Evolutionary conservation across 2,797 vertebrate species (phyloP), one percentile per base, ranked within the genome.

Genomic region (Catharus ustulatus): DNA sequence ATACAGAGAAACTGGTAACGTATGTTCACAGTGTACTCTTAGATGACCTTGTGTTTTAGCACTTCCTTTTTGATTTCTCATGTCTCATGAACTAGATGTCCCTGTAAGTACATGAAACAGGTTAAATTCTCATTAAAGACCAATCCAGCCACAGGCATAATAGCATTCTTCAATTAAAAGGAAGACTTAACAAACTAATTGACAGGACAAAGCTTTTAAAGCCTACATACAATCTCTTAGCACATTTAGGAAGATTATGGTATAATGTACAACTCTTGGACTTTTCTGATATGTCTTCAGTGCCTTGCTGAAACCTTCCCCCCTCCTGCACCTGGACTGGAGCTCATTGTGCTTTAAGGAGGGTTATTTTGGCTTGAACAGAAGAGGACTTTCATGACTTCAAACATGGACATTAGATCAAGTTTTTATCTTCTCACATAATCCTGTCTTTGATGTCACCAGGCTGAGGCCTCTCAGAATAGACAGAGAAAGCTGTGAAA

Each of bases 361-460:
- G 94, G 89, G 96, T 90, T 97, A 93, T 97, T 97, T 98, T 98
- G 96, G 97, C 95, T 97, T 94, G 93, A 54, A 97, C 93, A 95
- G 96, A 93, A 89, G 94, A 96, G 96, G 97, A 98, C 97, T 97
- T 98, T 96, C 97, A 97, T 97, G 98, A 98, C 98, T 99, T 99
- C 99, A 99, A 99, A 99, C 98, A 98, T 98, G 95, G 95, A 97
- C 97, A 97, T 97, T 97, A 97, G 98, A 98, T 98, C 98, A 98
- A 99, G 98, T 98, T 98, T 98, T 98, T 97, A 96, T 98, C 97
- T 98, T 98, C 98, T 97, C 96, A 97, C 97, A 98, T 98, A 99
- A 98, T 98, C 98, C 97, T 76, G 97, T 98, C 99, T 99, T 99
- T 99, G 99, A 99, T 99, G 99, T 98, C 98, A 98, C 95, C 90